These are phyloP conservation scores for Aptenodytes patagonicus DNA, from an alignment of 2,113 vertebrate genomes.

Conservation along the genomic window DNA sequence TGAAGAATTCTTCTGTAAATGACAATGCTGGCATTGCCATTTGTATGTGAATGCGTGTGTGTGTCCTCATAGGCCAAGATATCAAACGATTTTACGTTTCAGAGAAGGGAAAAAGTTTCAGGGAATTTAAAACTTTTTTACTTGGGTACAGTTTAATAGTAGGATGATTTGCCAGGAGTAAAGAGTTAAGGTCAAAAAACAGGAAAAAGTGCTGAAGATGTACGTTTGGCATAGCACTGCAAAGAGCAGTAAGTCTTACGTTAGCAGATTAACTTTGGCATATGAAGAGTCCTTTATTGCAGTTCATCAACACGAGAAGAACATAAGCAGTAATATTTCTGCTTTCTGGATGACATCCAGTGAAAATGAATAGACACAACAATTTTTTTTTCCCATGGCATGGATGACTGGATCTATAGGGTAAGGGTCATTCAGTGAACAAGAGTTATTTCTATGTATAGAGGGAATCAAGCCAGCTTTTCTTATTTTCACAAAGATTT, in stretches of 20 bases:
- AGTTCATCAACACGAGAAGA: slow-evolving; percentile 29
- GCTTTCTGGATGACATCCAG: slow-evolving; percentile 64
- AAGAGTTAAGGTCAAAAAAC: background rate
- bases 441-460: slow-evolving; percentile 55
- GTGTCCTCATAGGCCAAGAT: background rate
- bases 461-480: slow-evolving; percentile 54
- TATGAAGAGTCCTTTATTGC: slow-evolving; percentile 39
- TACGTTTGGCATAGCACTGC: background rate
- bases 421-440: slow-evolving; percentile 57
- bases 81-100: background rate
- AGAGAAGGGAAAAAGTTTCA: background rate
- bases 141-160: background rate
- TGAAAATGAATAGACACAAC: slow-evolving; percentile 58
- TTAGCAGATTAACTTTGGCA: slow-evolving; percentile 30
- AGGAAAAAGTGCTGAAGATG: background rate
- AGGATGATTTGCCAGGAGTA: background rate
- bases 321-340: slow-evolving; percentile 53
- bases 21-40: background rate
- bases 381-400: slow-evolving; percentile 49
- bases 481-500: slow-evolving; percentile 61
- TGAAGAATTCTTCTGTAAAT: background rate
- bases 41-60: background rate
- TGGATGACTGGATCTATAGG: slow-evolving; percentile 61
- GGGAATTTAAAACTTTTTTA: background rate
- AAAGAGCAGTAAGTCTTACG: slow-evolving; percentile 17